phyloP scores from a whole-genome alignment of 2,888 invertebrate genomes.

The Cosmorhoe ocellata region DNA sequence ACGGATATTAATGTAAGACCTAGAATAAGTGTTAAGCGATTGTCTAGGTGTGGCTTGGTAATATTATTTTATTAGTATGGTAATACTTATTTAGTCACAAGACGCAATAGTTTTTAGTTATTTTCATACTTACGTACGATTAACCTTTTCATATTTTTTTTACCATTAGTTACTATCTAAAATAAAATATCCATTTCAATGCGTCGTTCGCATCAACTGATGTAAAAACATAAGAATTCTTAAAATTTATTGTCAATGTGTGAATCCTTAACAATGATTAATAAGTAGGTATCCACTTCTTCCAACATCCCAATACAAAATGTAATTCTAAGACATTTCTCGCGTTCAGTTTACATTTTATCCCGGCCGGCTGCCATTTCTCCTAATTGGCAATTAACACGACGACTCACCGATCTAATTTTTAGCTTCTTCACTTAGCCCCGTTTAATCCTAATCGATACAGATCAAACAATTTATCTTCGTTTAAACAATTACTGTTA shows the following conservation, averaged over 20 bases:
- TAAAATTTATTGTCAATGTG: too few relatives aligned
- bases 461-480: slow-evolving; percentile 35
- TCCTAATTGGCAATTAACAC: slow-evolving; percentile 56
- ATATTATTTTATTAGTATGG: too few relatives aligned
- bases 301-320: background rate
- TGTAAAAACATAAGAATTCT: too few relatives aligned
- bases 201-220: too few relatives aligned
- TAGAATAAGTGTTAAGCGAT: background rate
- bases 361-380: slow-evolving; percentile 34
- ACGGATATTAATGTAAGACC: background rate
- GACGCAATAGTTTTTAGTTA: too few relatives aligned
- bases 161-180: too few relatives aligned
- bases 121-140: too few relatives aligned
- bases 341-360: slow-evolving; percentile 24
- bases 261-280: background rate
- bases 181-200: too few relatives aligned
- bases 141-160: too few relatives aligned
- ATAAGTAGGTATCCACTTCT: too few relatives aligned
- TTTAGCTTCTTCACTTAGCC: slow-evolving; percentile 37
- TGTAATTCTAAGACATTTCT: slow-evolving; percentile 10
- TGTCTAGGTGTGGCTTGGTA: background rate
- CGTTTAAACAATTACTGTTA: slow-evolving; percentile 24
- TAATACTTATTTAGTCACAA: too few relatives aligned
- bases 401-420: slow-evolving; percentile 46
- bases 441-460: slow-evolving; percentile 35